phyloP scores from a whole-genome alignment of 2,113 vertebrate genomes.

The Cricetomys ansorgei region DNA sequence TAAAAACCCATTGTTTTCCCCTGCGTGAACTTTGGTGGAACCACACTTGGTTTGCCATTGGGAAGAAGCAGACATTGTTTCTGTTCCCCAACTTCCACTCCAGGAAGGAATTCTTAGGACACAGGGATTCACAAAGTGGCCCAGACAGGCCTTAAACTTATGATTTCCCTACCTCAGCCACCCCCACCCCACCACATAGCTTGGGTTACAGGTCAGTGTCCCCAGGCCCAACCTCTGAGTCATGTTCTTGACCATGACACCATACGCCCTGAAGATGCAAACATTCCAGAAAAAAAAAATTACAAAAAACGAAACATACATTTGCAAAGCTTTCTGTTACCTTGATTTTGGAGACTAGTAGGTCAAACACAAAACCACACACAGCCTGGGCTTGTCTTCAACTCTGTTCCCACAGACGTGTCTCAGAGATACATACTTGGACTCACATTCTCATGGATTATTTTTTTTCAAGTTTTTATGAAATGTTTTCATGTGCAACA shows the following conservation, averaged over 20 bases:
- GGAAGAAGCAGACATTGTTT: not conserved
- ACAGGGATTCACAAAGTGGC: not conserved
- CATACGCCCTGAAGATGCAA: rapidly evolving
- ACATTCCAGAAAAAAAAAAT: not conserved
- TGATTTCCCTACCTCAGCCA: not conserved
- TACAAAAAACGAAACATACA: no score
- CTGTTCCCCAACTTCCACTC: not conserved
- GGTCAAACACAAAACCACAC: not conserved
- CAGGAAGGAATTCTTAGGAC: not conserved
- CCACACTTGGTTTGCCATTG: not conserved
- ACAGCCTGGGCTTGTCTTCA: no score
- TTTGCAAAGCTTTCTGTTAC: not conserved
- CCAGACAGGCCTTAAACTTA: not conserved
- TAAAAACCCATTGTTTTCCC: not conserved
- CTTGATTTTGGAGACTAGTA: not conserved
- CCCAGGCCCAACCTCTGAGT: not conserved
- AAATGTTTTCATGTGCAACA: not conserved
- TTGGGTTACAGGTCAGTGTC: not conserved
- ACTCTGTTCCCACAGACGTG: not conserved
- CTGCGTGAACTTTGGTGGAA: not conserved
- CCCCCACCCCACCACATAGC: not conserved
- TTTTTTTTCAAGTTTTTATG: not conserved
- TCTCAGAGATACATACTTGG: not conserved
- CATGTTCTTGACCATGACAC: no score
- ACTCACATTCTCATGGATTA: rapidly evolving